Evolutionary conservation across 2,113 vertebrate species (phyloP).

Genomic region (Zosterops lateralis): DNA sequence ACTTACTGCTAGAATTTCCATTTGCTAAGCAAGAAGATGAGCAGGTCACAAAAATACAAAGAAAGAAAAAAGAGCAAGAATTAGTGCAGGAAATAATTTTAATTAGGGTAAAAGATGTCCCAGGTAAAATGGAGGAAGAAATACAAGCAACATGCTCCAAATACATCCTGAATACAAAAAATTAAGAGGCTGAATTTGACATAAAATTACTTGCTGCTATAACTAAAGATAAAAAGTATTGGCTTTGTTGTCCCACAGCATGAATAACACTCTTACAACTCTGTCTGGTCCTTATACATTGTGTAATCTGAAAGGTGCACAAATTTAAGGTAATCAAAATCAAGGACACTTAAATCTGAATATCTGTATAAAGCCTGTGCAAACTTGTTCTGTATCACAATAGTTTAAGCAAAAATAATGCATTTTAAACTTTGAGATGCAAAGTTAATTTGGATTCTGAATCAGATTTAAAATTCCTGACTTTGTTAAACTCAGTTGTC

Average conservation of each 20-base stretch:
- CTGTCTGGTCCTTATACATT: neutral
- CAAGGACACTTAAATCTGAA: neutral
- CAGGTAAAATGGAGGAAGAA: conserved; percentile 67
- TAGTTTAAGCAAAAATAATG: neutral
- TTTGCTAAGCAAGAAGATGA: conserved; percentile 99
- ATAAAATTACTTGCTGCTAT: neutral
- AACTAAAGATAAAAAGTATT: neutral
- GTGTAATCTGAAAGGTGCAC: neutral
- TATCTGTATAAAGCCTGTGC: neutral
- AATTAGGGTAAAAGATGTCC: conserved; percentile 75
- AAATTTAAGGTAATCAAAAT: neutral
- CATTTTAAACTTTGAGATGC: neutral
- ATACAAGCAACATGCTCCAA: conserved; percentile 45
- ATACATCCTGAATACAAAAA: neutral
- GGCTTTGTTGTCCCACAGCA: neutral
- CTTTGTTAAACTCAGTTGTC: neutral
- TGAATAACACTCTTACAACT: neutral
- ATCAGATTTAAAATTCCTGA: neutral
- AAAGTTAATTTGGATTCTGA: neutral
- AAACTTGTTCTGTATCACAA: neutral
- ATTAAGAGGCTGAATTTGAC: neutral
- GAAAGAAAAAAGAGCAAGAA: conserved; percentile 91
- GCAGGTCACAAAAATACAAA: conserved; percentile 90
- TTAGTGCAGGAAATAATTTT: conserved; percentile 87
- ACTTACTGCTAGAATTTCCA: conserved; percentile 99